phyloP scores from a whole-genome alignment of 2,113 vertebrate genomes.

The Dipodomys ordii region DNA sequence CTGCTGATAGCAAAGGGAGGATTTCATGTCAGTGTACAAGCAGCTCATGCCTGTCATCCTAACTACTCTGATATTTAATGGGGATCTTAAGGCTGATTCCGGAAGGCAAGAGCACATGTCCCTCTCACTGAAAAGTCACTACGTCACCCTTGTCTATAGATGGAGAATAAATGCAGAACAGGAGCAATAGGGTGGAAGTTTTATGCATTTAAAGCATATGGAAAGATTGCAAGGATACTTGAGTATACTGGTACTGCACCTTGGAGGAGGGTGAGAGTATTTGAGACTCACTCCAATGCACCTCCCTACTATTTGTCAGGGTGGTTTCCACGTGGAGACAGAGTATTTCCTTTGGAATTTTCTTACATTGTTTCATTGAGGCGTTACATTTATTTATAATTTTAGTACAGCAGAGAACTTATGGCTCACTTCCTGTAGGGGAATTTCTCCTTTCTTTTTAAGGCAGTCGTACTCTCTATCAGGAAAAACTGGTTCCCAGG shows the following conservation, averaged over 20 bases:
- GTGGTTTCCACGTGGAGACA: background rate
- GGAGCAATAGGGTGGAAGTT: background rate
- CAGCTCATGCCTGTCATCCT: no score
- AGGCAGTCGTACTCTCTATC: background rate
- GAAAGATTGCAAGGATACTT: rapidly evolving
- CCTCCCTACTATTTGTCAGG: background rate
- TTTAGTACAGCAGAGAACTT: slow-evolving; percentile 17
- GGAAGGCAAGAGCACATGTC: background rate
- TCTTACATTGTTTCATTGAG: slow-evolving; percentile 73
- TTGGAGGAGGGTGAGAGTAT: background rate
- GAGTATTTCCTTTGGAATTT: slow-evolving; percentile 74
- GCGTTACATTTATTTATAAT: background rate
- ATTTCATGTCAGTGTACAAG: background rate
- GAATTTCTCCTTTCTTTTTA: slow-evolving; percentile 13
- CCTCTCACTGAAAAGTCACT: background rate
- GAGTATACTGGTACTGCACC: background rate
- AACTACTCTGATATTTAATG: no score
- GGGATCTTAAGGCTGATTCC: background rate
- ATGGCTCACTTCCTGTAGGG: slow-evolving; percentile 62
- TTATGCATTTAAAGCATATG: background rate
- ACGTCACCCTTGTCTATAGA: background rate
- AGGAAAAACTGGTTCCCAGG: slow-evolving; percentile 44
- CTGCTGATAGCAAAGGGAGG: background rate
- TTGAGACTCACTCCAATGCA: background rate
- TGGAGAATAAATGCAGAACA: background rate